Conservation (phyloP, 2,888 invertebrate genomes). For the Mesodorylaimus sp. region DNA sequence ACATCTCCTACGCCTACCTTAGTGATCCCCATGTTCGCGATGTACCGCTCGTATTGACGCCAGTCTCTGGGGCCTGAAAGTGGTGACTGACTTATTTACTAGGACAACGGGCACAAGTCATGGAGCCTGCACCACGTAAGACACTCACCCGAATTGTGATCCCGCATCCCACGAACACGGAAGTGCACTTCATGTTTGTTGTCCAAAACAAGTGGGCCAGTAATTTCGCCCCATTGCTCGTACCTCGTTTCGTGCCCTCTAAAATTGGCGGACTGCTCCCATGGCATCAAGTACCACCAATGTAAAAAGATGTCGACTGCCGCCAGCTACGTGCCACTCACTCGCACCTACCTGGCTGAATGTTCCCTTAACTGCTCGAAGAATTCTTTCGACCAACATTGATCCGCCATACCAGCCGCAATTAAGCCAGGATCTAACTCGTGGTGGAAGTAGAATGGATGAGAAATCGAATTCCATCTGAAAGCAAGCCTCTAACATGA, state of each 20-base stretch:
- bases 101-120: too few relatives aligned
- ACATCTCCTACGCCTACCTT: background rate
- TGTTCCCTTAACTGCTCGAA: background rate
- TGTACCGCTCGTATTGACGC: constrained; percentile 4
- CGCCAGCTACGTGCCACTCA: too few relatives aligned
- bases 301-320: too few relatives aligned
- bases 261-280: too few relatives aligned
- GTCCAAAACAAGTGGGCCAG: background rate
- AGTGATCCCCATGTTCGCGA: constrained; percentile 9
- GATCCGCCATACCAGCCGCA: constrained; percentile 2
- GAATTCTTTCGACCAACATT: constrained; percentile 3
- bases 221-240: constrained; percentile 9
- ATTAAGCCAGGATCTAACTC: constrained; percentile 3
- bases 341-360: too few relatives aligned
- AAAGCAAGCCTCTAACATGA: background rate
- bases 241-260: constrained; percentile 3
- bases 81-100: too few relatives aligned
- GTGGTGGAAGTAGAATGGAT: constrained; percentile 2
- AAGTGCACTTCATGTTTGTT: background rate
- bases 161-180: constrained; percentile 4
- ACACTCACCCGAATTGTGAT: constrained; percentile 7
- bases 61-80: constrained; percentile 7
- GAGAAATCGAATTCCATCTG: constrained; percentile 6
- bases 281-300: too few relatives aligned
- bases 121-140: background rate